Evolutionary conservation across 2,888 invertebrate species (phyloP), one percentile per base, ranked within the genome.

Genomic region (Eucriotettix oculatus): DNA sequence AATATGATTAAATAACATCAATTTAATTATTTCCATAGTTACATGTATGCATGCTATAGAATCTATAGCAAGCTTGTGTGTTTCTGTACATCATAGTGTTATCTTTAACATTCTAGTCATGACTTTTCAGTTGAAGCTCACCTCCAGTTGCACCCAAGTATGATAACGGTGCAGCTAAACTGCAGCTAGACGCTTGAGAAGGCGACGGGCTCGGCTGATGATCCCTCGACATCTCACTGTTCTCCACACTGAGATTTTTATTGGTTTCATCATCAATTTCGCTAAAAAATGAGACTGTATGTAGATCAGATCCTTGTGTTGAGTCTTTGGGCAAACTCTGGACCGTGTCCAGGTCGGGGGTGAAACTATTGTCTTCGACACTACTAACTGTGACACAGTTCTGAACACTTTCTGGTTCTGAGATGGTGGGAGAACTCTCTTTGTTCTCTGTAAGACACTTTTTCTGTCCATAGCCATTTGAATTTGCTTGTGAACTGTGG

Each of bases 111-210:
- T 29, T 29, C 29, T 29, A 29, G 29, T 29, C 7, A 7, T 29
- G 29, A 29, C 29, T 29, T 29, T n/a, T n/a, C n/a, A n/a, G n/a
- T n/a, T 29, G 29, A 29, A 53, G 10, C 59, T 56, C 42, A 61
- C 52, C 58, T 40, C 58, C 58, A 54, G 40, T 42, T 17, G 42
- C 14, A n/a, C 58, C 57, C 17, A 42, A 16, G 57, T 40, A 54
- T 10, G 54, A 52, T 16, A 54, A 56, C 11, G 61, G 61, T 52
- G 59, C 67, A 14, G 71, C 71, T 14, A 73, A 64, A 59, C 74
- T 74, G 65, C 71, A 71, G 9, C 69, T 71, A 12, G 64, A 64
- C 16, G 83, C 82, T 70, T 82, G 80, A 1, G 81, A 80, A 64
- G 78, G 80, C 1, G 78, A 78, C 56, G 81, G 76, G 63, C 75